Conservation (phyloP, 2,113 vertebrate species). For the Eubucco bourcierii region DNA sequence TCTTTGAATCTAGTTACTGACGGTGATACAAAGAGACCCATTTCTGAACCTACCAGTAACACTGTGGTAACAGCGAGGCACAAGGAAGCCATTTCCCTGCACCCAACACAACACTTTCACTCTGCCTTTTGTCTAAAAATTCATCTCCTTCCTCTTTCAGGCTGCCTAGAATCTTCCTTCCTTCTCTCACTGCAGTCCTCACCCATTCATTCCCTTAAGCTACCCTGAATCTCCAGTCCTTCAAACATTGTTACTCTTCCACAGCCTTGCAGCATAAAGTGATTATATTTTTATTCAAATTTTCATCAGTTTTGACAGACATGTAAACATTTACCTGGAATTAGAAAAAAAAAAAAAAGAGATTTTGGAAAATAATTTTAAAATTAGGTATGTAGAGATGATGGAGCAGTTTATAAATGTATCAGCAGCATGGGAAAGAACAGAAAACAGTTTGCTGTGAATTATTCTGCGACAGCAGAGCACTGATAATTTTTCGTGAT, state of each 20-base stretch:
- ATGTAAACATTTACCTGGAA: not conserved
- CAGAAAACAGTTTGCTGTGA: not conserved
- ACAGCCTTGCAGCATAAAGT: not conserved
- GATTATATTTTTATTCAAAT: not conserved
- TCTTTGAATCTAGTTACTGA: not conserved
- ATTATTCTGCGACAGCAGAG: not conserved
- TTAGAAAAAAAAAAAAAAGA: not conserved
- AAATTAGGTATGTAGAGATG: not conserved
- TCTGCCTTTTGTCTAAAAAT: not conserved
- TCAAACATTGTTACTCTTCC: not conserved
- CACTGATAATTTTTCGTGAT: not conserved
- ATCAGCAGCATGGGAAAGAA: not conserved
- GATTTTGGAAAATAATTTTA: not conserved
- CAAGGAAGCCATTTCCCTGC: not conserved
- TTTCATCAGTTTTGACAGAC: not conserved
- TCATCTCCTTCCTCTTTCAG: not conserved
- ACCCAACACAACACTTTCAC: not conserved
- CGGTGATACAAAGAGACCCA: accelerated
- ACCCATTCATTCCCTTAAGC: not conserved
- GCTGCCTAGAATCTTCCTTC: not conserved
- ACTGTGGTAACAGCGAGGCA: not conserved
- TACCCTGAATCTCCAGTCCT: not conserved
- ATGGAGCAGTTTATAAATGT: not conserved
- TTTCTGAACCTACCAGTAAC: not conserved
- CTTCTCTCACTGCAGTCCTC: not conserved